These are phyloP conservation scores for Hystrix cristata DNA, from an alignment of 2,113 vertebrate genomes.

Conservation along the genomic window DNA sequence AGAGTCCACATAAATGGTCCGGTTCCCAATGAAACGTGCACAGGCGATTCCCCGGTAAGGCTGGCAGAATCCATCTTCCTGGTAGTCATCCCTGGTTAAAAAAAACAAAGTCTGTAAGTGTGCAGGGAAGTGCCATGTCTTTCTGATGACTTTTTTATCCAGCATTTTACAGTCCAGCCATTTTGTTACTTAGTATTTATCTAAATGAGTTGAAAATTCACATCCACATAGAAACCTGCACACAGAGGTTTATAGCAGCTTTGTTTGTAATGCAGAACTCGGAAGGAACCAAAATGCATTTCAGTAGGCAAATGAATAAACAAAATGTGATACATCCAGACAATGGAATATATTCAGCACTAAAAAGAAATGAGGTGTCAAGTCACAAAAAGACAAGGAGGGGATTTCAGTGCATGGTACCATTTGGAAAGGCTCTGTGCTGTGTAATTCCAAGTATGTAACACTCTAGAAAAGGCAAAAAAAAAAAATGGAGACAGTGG, in stretches of 20 bases:
- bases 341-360: neutral
- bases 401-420: neutral
- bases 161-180: neutral
- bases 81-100: slow-evolving; percentile 90
- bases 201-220: neutral
- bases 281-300: neutral
- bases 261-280: neutral
- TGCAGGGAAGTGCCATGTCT: neutral
- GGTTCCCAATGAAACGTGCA: slow-evolving; percentile 97
- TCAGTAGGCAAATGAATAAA: neutral
- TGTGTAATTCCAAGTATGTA: neutral
- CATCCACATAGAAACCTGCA: neutral
- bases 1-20: slow-evolving; percentile 98
- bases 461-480: neutral
- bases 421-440: neutral
- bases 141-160: neutral
- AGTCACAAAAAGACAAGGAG: neutral
- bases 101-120: slow-evolving; percentile 69
- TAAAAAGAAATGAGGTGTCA: neutral
- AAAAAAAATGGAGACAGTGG: neutral
- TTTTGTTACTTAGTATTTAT: neutral
- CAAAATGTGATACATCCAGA: neutral
- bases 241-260: neutral
- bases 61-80: slow-evolving; percentile 97
- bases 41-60: slow-evolving; percentile 98